Conservation (phyloP, 2,888 invertebrate genomes). For the Unio delphinus region DNA sequence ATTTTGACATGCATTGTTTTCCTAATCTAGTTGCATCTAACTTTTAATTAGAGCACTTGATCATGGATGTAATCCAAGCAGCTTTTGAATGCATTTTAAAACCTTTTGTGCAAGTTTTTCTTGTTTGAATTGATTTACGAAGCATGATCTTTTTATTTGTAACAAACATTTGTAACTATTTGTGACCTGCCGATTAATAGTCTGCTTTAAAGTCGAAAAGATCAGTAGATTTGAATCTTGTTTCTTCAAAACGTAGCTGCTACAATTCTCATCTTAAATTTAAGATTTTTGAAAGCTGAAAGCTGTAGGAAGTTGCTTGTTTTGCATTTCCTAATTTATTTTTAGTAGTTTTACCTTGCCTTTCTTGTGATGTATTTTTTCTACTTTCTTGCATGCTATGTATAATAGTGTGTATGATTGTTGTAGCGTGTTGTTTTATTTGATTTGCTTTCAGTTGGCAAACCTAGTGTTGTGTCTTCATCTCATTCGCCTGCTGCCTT, state of each 20-base stretch:
- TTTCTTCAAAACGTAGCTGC: too few species aligned
- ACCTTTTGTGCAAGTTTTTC: too few species aligned
- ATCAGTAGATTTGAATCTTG: too few species aligned
- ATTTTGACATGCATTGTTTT: too few species aligned
- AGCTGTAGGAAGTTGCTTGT: slow-evolving; percentile 1
- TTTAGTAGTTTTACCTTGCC: slow-evolving; percentile 6
- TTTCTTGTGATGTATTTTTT: slow-evolving; percentile 11
- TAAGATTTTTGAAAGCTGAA: background rate
- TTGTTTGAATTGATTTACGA: too few species aligned
- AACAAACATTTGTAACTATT: too few species aligned
- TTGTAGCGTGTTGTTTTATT: slow-evolving; percentile 30
- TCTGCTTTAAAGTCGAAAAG: too few species aligned
- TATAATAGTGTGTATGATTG: slow-evolving; percentile 13
- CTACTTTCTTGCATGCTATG: slow-evolving; percentile 11
- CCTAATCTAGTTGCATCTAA: background rate
- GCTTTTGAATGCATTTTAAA: background rate
- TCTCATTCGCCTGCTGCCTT: slow-evolving; percentile 26
- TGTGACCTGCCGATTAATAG: too few species aligned
- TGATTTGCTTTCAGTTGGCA: slow-evolving; percentile 61
- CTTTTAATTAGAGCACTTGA: background rate
- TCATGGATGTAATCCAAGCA: background rate
- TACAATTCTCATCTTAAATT: too few species aligned
- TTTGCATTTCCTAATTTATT: slow-evolving; percentile 5
- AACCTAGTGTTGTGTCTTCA: slow-evolving; percentile 46
- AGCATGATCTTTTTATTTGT: too few species aligned